phyloP scores from a whole-genome alignment of 2,113 vertebrate species.

The Periophthalmus modestus region DNA sequence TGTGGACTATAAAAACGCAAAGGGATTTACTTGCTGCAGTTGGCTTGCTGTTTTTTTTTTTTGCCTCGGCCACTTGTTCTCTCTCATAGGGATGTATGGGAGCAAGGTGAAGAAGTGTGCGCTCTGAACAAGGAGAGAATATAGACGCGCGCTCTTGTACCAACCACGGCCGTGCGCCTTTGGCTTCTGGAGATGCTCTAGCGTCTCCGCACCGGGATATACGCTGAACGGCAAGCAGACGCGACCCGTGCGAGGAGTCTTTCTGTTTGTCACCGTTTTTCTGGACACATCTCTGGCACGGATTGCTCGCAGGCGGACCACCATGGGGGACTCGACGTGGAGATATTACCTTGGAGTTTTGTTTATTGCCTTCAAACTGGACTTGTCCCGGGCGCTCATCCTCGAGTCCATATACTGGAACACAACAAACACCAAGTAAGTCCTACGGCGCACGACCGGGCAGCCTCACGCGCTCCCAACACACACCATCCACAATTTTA shows the following conservation, averaged over 20 bases:
- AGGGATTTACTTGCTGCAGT: slow-evolving; percentile 65
- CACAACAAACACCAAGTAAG: slow-evolving; percentile 99
- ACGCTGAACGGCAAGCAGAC: slow-evolving; percentile 32
- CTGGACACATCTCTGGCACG: slow-evolving; percentile 33
- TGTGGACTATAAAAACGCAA: slow-evolving; percentile 51
- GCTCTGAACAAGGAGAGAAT: slow-evolving; percentile 51
- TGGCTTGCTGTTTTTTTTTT: slow-evolving; percentile 36
- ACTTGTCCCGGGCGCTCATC: slow-evolving; percentile 88
- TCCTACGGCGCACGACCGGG: slow-evolving; percentile 2
- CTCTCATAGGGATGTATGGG: slow-evolving; percentile 67
- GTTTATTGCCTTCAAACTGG: slow-evolving; percentile 91
- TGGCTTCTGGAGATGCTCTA: slow-evolving; percentile 55
- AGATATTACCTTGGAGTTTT: slow-evolving; percentile 93
- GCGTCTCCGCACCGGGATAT: slow-evolving; percentile 57
- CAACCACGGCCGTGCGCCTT: slow-evolving; percentile 62
- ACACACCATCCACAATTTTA: neutral
- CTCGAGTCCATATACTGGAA: slow-evolving; percentile 99
- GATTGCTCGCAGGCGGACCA: slow-evolving; percentile 63
- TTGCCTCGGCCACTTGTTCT: slow-evolving; percentile 43
- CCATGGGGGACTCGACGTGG: slow-evolving; percentile 88
- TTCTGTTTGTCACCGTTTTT: neutral
- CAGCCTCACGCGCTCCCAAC: slow-evolving; percentile 21
- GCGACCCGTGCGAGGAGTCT: slow-evolving; percentile 22
- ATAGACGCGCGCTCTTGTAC: slow-evolving; percentile 49
- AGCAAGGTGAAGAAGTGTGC: slow-evolving; percentile 36